Evolutionary conservation across 2,888 invertebrate species (phyloP), one percentile per base, ranked within the genome.

Genomic region (Cataglyphis rosenhaueri): DNA sequence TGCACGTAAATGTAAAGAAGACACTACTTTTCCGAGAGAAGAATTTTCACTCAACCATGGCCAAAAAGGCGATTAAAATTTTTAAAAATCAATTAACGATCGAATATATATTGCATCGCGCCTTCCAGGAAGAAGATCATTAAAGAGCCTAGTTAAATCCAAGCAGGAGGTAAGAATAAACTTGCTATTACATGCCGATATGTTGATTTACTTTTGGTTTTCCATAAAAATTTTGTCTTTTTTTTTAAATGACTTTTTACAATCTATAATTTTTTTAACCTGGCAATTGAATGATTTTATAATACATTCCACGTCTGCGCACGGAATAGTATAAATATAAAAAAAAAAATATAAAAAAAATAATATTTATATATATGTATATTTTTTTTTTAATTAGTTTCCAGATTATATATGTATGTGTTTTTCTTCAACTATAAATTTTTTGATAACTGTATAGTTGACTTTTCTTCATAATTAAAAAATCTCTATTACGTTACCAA

Each of bases 141-240:
- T 83, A 82, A 83, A 82, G 44, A 86, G 75, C 44, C 75, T 87
- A 84, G 61, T 85, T 84, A 66, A 76, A 66, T 70, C 32, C 82
- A 57, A 84, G 25, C 82, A 85, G 84, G 86, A 88, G 89, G 89
- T 89, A 89, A 89, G 89, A 89, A 85, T 48, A 73, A 82, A 78
- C 66, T 78, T 66, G 79, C 59, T 66, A 41, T 64, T 65, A 44
- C 79, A 66, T 74, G 62, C 32, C 52, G 73, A 8, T 35, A 55
- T 71, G 44, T 15, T 55, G 18, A 64, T 55, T 79, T 65, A 55
- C 15, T 9, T 64, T 25, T 12, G 29, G 32, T 62, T 25, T 44
- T 10, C 12, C 18, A 29, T 68, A 71, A 68, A 15, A 35, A 9
- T 71, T 70, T 21, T 44, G 55, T 65, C 35, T 57, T 65, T 1